These are phyloP conservation scores for Heliconius hortense DNA, from an alignment of 2,888 invertebrate genomes.

Conservation along the genomic window DNA sequence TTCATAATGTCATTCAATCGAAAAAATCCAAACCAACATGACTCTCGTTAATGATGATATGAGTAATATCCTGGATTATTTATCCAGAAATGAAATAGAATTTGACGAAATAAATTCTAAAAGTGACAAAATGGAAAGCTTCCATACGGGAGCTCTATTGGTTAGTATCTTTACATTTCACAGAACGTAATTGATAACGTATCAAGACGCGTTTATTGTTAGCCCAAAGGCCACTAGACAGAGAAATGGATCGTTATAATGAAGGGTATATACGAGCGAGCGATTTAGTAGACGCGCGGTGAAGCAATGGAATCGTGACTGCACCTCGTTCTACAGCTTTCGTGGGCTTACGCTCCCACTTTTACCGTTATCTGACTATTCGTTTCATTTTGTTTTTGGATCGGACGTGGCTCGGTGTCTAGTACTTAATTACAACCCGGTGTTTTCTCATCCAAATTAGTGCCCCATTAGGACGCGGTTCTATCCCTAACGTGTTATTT, in stretches of 20 bases:
- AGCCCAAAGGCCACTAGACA: constrained; percentile 49
- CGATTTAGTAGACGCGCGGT: constrained; percentile 60
- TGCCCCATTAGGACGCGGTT: constrained; percentile 49
- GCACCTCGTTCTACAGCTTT: constrained; percentile 74
- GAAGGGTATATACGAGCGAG: constrained; percentile 50
- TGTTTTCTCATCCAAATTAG: constrained; percentile 60
- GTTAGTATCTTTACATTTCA: constrained; percentile 60
- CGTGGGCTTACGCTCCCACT: constrained; percentile 72
- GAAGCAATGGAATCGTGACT: constrained; percentile 70
- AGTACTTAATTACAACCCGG: constrained; percentile 49
- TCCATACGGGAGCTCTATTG: constrained; percentile 65
- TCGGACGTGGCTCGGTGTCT: constrained; percentile 67
- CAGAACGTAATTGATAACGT: constrained; percentile 60
- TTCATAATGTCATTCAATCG: constrained; percentile 51
- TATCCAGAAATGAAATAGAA: constrained; percentile 66
- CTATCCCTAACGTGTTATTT: constrained; percentile 47
- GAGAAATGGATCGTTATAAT: constrained; percentile 41
- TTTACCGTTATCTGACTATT: constrained; percentile 71
- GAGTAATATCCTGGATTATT: constrained; percentile 70
- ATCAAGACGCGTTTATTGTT: constrained; percentile 53
- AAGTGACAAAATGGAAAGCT: constrained; percentile 67
- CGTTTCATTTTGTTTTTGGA: constrained; percentile 76
- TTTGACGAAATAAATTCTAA: constrained; percentile 55
- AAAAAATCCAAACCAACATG: constrained; percentile 58
- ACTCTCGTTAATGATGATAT: constrained; percentile 68